Base-by-base conservation (phyloP, 2,888 invertebrate species). In the Drosophila lacicola region DNA sequence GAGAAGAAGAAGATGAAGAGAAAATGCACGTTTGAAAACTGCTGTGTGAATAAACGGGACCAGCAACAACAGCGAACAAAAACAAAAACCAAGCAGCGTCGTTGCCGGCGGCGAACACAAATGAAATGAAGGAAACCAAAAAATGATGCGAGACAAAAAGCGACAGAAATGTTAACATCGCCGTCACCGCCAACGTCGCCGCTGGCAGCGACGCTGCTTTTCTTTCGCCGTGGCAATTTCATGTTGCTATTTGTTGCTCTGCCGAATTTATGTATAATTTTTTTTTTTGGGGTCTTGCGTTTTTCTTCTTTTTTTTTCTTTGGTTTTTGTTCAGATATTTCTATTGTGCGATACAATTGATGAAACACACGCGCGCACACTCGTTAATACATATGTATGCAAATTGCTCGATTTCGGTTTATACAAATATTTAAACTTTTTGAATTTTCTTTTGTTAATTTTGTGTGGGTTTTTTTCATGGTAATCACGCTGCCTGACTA, bases 281-380 rank as follows among this genome's bases (percentile, higher is more conserved):
- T 8, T 8, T 29, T 29, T 29, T 8, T 29, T 29, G 8, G 8
- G 62, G 14, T 53, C 60, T 63, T 66, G 78, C 66, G 71, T 53
- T 68, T 64, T 76, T 66, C 62, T 34, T 61, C 67, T 64, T 72
- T 58, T 41, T 54, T 57, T 51, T 64, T 42, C 55, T 54, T 49
- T 53, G 33, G 54, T 55, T 37, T 63, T 64, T 57, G 58, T 66
- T 76, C 51, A 65, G 65, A 68, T 55, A 63, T 82, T 85, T 76
- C 83, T 82, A 74, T 84, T 86, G 89, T 86, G 80, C 75, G 76
- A 84, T 76, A 72, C 67, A 81, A 84, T 86, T 80, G 71, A 78
- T 78, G 72, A 88, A 82, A 84, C 90, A 90, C 89, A 85, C 88
- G 89, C 86, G 83, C 73, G 84, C 84, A 88, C 78, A 83, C 77